These are phyloP conservation scores for Helicoverpa assulta DNA, from an alignment of 2,888 invertebrate species.

Conservation along the genomic window DNA sequence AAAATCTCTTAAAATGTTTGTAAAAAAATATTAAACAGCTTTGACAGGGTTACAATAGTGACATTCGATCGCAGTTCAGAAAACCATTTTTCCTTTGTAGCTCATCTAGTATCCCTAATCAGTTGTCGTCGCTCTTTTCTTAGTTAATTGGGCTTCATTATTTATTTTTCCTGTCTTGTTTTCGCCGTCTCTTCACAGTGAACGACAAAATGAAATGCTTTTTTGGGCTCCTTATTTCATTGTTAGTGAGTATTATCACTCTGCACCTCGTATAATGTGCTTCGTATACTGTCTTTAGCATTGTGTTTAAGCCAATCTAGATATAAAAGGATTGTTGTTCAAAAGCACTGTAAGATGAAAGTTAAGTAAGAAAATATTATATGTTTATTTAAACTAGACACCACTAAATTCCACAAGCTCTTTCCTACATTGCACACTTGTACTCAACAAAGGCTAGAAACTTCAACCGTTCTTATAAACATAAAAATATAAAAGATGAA, in stretches of 20 bases:
- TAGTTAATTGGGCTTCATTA: slow-evolving; percentile 81
- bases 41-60: background rate
- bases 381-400: slow-evolving; percentile 15
- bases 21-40: too few relatives aligned
- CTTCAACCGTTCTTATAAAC: slow-evolving; percentile 23
- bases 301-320: slow-evolving; percentile 21
- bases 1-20: too few relatives aligned
- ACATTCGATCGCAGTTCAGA: background rate
- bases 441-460: slow-evolving; percentile 22
- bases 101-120: slow-evolving; percentile 49
- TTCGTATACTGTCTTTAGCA: slow-evolving; percentile 28
- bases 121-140: slow-evolving; percentile 68
- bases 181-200: slow-evolving; percentile 71
- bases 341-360: background rate
- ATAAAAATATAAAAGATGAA: slow-evolving; percentile 32
- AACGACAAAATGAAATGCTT: slow-evolving; percentile 75
- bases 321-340: slow-evolving; percentile 2
- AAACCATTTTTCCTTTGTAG: slow-evolving; percentile 11
- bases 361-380: slow-evolving; percentile 7
- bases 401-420: slow-evolving; percentile 26
- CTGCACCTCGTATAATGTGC: slow-evolving; percentile 41
- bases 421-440: slow-evolving; percentile 16
- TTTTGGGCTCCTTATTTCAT: slow-evolving; percentile 68
- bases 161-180: slow-evolving; percentile 77
- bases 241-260: slow-evolving; percentile 62